Evolutionary conservation across 2,113 vertebrate species (phyloP).

Genomic region (Philantomba maxwellii): DNA sequence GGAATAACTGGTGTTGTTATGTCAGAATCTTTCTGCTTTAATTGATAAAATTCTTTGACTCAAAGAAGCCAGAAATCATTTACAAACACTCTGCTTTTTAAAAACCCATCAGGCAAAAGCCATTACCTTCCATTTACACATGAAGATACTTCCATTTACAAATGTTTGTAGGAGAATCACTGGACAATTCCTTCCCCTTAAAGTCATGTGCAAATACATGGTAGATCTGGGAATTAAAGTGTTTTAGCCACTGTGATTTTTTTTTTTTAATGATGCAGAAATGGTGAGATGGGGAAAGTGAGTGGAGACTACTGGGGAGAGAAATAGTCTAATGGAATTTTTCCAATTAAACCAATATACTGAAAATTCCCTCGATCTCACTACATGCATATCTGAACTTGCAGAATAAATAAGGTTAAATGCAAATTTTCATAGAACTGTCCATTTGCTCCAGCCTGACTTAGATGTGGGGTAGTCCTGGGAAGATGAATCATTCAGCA

Average conservation of each 20-base stretch:
- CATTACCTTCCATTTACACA: not conserved
- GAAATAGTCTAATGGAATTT: not conserved
- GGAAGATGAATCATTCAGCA: not conserved
- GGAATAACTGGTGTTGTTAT: not conserved
- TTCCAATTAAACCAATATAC: constrained; percentile 9
- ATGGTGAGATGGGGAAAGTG: not conserved
- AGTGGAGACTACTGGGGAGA: not conserved
- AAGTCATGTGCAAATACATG: not conserved
- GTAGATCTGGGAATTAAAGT: not conserved
- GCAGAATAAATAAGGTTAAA: not conserved
- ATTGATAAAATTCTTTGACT: constrained; percentile 49
- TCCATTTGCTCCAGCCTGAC: not conserved
- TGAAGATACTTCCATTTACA: constrained; percentile 11
- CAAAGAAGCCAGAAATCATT: constrained; percentile 37
- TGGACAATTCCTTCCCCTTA: constrained; percentile 26
- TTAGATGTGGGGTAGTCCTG: not conserved
- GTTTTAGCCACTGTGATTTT: not conserved
- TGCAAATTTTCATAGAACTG: not conserved
- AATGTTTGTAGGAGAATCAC: constrained; percentile 6
- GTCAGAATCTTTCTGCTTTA: constrained; percentile 38
- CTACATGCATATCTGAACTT: not conserved
- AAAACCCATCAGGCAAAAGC: not conserved
- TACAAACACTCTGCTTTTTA: constrained; percentile 45
- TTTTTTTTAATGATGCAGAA: not conserved
- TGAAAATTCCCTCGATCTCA: not conserved